Evolutionary conservation across 92 coral and sea anemone genomes (phyloP), one percentile per base, ranked within the genome.

Genomic region (Epizoanthus scotinus): DNA sequence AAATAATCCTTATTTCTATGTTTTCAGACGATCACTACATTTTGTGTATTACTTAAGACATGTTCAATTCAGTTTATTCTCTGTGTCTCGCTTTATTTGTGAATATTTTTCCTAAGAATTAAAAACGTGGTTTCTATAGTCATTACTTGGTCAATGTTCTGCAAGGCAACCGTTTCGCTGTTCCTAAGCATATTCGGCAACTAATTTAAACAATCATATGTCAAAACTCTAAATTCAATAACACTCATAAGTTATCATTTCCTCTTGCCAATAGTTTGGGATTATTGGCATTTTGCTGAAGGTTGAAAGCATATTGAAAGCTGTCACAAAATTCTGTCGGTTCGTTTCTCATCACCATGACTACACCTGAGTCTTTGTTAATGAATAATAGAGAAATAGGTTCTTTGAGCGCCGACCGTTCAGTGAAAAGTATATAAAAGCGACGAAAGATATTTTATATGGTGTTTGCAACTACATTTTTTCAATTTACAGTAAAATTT

Each of bases 271-370:
- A 53, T 52, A 53, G 61, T 9, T 71, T 71, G 52, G 66, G n/a
- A 36, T 40, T 75, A 67, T 47, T 47, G 52, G 52, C 52, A 47
- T 47, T 47, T 44, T 44, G 52, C 52, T 44, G 12, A 9, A 44
- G 52, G 15, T 47, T 47, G 52, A 47, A 47, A 47, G 52, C 52
- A 58, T 38, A 58, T 38, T 59, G 40, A 40, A 74, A 75, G 68
- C 49, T 60, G 36, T 34, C 57, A 18, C 2, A 75, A 73, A 75
- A 58, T 75, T 75, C 81, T 75, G 54, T 75, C 69, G 81, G 81
- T 24, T 75, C 67, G 49, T 75, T 75, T 75, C 44, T 19, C 17
- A 68, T 75, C 49, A 15, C 81, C 81, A 58, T 58, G 81, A 56
- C 42, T 59, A 75, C 81, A 40, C 67, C 24, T 21, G 81, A 59